Percentiles rank a stretch among this genome's conserved stretches.
Conservation (phyloP, 1,140 invertebrate species). For the Drosophila pachea region DNA sequence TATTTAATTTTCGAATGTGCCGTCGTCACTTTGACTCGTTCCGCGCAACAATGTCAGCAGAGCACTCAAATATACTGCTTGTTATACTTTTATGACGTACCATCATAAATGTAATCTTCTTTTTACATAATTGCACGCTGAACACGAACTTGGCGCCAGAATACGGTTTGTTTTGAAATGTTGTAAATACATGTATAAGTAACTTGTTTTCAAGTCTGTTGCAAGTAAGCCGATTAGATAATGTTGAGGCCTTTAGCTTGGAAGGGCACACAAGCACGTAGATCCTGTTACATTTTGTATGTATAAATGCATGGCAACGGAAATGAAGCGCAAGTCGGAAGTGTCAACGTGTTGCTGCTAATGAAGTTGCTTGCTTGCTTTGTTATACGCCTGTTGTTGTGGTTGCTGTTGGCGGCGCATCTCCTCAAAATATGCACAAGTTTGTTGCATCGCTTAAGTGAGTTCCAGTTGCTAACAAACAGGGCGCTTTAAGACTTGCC, state of each 20-base stretch:
- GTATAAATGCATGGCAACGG: conserved; percentile 42
- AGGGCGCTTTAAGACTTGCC: neutral
- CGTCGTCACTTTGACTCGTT: neutral
- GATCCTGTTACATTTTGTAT: conserved; percentile 44
- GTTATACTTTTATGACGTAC: neutral
- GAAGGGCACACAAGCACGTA: conserved; percentile 30
- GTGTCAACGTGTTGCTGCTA: conserved; percentile 60
- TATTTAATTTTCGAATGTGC: neutral
- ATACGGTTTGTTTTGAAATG: neutral
- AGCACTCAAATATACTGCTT: neutral
- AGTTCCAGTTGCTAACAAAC: neutral
- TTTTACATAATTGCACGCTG: neutral
- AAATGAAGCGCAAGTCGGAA: conserved; percentile 54
- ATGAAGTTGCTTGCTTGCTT: conserved; percentile 49
- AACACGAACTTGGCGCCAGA: neutral
- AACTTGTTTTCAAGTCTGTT: conserved; percentile 6
- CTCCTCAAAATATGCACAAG: conserved; percentile 56
- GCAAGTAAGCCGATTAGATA: neutral
- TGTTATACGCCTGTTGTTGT: conserved; percentile 31
- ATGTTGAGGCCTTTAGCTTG: conserved; percentile 1
- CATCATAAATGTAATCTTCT: conserved; percentile 3
- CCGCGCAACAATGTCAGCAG: too few species aligned
- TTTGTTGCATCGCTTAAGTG: conserved; percentile 56
- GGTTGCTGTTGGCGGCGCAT: neutral
- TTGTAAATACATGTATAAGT: conserved; percentile 14